A percentile compares a stretch with the other conserved stretches of the same genome.
phyloP scores from a whole-genome alignment of 2,888 invertebrate genomes.

The Germaria angustata region DNA sequence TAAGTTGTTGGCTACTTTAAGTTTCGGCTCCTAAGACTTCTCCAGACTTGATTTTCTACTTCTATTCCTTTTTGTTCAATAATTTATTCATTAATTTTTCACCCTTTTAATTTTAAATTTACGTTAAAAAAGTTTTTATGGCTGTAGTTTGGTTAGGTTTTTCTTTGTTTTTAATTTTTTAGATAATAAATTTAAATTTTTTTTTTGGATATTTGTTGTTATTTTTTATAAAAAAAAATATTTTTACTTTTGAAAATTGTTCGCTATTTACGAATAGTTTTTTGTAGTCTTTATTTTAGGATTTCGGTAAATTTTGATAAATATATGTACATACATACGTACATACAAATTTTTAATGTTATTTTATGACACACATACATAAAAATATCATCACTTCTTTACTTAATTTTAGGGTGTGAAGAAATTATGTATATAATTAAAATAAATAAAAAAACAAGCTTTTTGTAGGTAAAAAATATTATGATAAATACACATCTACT shows the following conservation, averaged over 20 bases:
- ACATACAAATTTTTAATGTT: slow-evolving; percentile 12
- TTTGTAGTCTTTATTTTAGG: slow-evolving; percentile 30
- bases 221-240: slow-evolving; percentile 2
- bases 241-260: neutral
- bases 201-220: slow-evolving; percentile 34
- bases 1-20: slow-evolving; percentile 49
- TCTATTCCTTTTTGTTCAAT: neutral
- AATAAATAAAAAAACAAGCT: neutral
- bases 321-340: neutral
- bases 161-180: neutral
- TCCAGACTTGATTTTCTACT: neutral
- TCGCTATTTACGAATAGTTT: slow-evolving; percentile 1
- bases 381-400: slow-evolving; percentile 25
- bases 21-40: slow-evolving; percentile 9
- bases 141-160: slow-evolving; percentile 54
- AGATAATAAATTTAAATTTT: neutral
- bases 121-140: neutral
- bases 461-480: slow-evolving; percentile 19
- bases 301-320: slow-evolving; percentile 39
- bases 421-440: slow-evolving; percentile 44
- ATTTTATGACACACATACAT: slow-evolving; percentile 19
- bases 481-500: neutral
- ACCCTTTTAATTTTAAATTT: neutral
- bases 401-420: slow-evolving; percentile 56
- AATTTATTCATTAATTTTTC: neutral